Evolutionary conservation across 2,888 invertebrate genomes (phyloP), one percentile per base, ranked within the genome.

Genomic region (Eristalis pertinax): DNA sequence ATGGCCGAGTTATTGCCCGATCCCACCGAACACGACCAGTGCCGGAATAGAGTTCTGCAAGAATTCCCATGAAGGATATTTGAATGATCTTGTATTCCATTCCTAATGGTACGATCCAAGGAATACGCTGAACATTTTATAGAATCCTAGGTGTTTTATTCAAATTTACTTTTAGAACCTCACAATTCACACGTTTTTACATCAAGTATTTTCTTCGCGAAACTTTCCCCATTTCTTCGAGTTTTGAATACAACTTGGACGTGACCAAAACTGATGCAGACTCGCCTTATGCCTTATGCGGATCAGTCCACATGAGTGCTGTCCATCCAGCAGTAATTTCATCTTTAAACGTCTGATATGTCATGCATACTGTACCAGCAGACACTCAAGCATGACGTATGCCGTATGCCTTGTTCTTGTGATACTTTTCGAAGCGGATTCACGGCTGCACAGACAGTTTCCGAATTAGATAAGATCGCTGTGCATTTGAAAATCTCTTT

Each of bases 391-490:
- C n/a, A 50, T 29, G 24, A 32, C 26, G n/a, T 68, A 29, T 62
- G 60, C 69, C 15, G 50, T n/a, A n/a, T n/a, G n/a, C n/a, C n/a
- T n/a, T 67, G 64, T 75, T 67, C 72, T 72, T 84, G 75, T 80
- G 80, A 72, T 41, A 26, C 35, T 64, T 24, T 74, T 19, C 32
- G 26, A 68, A 72, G 68, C 82, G 76, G 73, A 82, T 26, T 35
- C 29, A 58, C 72, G 67, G 68, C 82, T 68, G 77, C 68, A 76
- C 68, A 82, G 82, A 73, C 72, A 43, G 41, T 58, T 73, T 73
- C 63, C 72, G 77, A 75, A 67, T 75, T 75, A 78, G 85, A 85
- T 85, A 74, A 77, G 82, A 85, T 85, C 85, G 56, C 38, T 77
- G 85, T 85, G 73, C 85, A 82, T 81, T 82, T 85, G 81, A 76